Conservation (phyloP, 2,113 vertebrate species). For the Coregonus clupeaformis region DNA sequence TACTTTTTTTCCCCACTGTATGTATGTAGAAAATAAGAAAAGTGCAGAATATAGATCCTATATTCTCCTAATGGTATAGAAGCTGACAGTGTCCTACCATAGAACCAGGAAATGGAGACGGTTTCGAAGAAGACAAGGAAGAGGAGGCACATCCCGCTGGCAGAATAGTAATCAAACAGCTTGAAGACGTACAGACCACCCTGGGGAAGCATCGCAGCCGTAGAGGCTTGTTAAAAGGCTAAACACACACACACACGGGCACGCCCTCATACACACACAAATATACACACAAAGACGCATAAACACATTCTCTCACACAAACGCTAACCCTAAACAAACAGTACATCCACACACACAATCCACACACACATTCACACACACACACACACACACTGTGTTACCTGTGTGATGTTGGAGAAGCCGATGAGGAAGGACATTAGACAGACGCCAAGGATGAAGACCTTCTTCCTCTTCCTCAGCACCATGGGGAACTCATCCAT, state of each 20-base stretch:
- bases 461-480: conserved; percentile 85
- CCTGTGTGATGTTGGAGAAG: conserved; percentile 92
- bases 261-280: conserved; percentile 22
- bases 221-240: not conserved
- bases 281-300: conserved; percentile 2
- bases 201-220: conserved; percentile 64
- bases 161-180: conserved; percentile 92
- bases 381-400: conserved; percentile 26
- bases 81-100: conserved; percentile 72
- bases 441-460: conserved; percentile 85
- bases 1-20: too few species aligned
- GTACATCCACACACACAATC: too few species aligned
- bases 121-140: conserved; percentile 93
- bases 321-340: too few species aligned
- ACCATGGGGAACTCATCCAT: conserved; percentile 84
- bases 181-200: conserved; percentile 91
- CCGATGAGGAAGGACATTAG: conserved; percentile 85
- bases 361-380: not conserved
- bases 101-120: conserved; percentile 88
- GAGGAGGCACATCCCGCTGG: conserved; percentile 91
- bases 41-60: too few species aligned
- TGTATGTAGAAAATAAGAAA: too few species aligned
- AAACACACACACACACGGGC: conserved; percentile 27
- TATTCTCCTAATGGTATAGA: not conserved
- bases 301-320: too few species aligned